Evolutionary conservation across 1,140 invertebrate species (phyloP), one percentile per base, ranked within the genome.

Genomic region (Nephotettix cincticeps): DNA sequence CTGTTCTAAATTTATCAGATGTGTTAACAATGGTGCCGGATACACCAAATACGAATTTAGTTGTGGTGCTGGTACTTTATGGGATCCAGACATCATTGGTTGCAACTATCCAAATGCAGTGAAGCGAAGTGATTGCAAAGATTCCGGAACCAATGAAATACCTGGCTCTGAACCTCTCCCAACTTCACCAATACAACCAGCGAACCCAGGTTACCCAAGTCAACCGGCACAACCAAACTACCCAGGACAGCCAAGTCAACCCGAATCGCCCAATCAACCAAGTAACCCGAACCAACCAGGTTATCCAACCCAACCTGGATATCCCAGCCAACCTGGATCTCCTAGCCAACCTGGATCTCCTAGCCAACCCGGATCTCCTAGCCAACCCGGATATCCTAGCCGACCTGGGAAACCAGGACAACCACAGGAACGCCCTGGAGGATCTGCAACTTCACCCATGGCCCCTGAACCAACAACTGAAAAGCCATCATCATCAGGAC

Each of bases 61-160:
- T 36, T 82, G 80, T 75, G 79, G 79, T 68, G 76, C 79, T 75
- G 79, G 81, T 72, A 84, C 79, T 70, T 82, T 84, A 43, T 84
- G 82, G 78, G 83, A 84, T 75, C 75, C 78, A 71, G 79, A 77
- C 56, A 77, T 76, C 72, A 81, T 78, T 77, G 81, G 79, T 75
- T 86, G 80, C 79, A 86, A 82, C 77, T 81, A 83, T 76, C 78
- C 79, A 67, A 80, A 78, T 76, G 78, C 80, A 66, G 80, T 83
- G 63, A 75, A 72, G 25, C 56, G 74, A 54, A 68, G 69, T 43
- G 75, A 74, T 29, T 76, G 75, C 66, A 70, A 66, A 3, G 3
- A 43, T 1, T 13, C 32, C 1, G 19, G 27, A 11, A 67, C 25
- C 45, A 67, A 45, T 67, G 63, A 65, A 32, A 65, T 65, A 65